Conservation (phyloP, 2,113 vertebrate genomes). For the Mungos mungo region DNA sequence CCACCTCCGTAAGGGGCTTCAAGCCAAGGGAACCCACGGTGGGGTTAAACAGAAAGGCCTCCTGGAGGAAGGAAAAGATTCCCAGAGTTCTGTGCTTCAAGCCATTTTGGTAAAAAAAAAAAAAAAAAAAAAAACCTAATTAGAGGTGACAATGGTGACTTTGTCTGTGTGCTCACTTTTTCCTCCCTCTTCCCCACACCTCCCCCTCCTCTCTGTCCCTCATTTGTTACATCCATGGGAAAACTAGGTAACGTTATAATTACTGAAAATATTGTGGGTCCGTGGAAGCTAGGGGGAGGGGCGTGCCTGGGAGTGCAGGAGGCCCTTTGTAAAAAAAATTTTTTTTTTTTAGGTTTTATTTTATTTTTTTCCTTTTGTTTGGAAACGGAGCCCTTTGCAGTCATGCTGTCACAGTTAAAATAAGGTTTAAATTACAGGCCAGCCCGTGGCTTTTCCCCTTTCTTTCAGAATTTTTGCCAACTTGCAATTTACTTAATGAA, state of each 20-base stretch:
- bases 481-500: constrained; percentile 99
- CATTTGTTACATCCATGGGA: constrained; percentile 66
- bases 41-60: constrained; percentile 56
- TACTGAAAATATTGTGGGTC: constrained; percentile 74
- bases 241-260: constrained; percentile 71
- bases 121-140: constrained; percentile 70
- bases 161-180: constrained; percentile 78
- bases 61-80: constrained; percentile 61
- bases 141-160: constrained; percentile 83
- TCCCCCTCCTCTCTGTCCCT: constrained; percentile 43
- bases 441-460: constrained; percentile 96
- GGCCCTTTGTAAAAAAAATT: constrained; percentile 24
- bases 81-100: constrained; percentile 74
- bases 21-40: constrained; percentile 25
- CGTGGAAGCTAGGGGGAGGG: constrained; percentile 44
- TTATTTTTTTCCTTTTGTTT: constrained; percentile 82
- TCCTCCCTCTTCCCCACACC: constrained; percentile 56
- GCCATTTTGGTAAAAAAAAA: constrained; percentile 72
- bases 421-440: constrained; percentile 99
- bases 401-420: constrained; percentile 92
- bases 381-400: constrained; percentile 87
- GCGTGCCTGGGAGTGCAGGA: constrained; percentile 62
- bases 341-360: constrained; percentile 77
- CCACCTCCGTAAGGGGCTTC: neutral
- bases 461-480: constrained; percentile 98